Percentiles rank a stretch among this genome's conserved stretches.
Conservation (phyloP, 2,888 invertebrate genomes). For the Idaea straminata region DNA sequence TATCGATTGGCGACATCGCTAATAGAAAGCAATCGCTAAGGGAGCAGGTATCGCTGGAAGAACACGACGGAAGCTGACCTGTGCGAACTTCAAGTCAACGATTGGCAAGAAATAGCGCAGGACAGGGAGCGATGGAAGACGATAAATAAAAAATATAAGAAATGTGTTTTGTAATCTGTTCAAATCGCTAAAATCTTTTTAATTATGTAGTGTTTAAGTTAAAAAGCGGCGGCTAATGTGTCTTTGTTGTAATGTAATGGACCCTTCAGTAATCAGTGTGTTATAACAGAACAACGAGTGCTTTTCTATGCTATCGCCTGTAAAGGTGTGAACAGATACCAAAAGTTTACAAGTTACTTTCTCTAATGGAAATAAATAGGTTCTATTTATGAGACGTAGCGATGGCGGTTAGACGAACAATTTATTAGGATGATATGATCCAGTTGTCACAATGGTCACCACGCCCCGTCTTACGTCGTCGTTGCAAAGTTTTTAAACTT, state of each 20-base stretch:
- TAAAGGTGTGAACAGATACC: conserved; percentile 38
- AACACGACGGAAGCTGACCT: too few species aligned
- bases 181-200: conserved; percentile 23
- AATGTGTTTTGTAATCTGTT: neutral
- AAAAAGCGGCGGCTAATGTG: conserved; percentile 61
- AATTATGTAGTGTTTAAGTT: conserved; percentile 25
- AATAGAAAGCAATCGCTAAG: too few species aligned
- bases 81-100: too few species aligned
- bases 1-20: too few species aligned
- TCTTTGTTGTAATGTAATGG: conserved; percentile 65
- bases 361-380: neutral
- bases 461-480: too few species aligned
- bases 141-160: too few species aligned
- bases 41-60: too few species aligned
- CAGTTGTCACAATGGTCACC: too few species aligned
- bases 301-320: conserved; percentile 54
- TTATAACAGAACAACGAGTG: conserved; percentile 51
- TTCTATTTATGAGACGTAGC: neutral
- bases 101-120: too few species aligned
- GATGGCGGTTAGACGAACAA: neutral
- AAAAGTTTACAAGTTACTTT: neutral
- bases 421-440: neutral
- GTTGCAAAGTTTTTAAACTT: too few species aligned
- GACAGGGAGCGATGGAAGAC: too few species aligned
- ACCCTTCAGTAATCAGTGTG: conserved; percentile 61